Percentiles rank a stretch among this genome's conserved stretches.
phyloP scores from a whole-genome alignment of 2,113 vertebrate species.

The Cervus canadensis region DNA sequence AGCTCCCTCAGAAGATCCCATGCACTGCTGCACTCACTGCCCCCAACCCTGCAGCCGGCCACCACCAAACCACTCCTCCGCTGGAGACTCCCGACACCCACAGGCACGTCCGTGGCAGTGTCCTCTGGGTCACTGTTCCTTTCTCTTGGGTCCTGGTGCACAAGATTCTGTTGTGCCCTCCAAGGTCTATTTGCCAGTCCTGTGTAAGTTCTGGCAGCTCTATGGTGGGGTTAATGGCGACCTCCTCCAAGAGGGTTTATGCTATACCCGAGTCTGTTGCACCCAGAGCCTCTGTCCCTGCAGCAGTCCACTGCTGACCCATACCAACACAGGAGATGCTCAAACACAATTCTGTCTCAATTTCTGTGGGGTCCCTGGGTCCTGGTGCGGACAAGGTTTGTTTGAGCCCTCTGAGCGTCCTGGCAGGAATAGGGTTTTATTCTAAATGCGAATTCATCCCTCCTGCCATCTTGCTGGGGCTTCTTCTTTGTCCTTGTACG shows the following conservation, averaged over 20 bases:
- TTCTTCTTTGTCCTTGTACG: background rate
- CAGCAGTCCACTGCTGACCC: fast-evolving
- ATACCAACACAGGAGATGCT: background rate
- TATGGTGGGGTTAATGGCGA: fast-evolving
- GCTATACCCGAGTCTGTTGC: background rate
- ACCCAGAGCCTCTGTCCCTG: background rate
- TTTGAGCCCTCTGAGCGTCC: background rate
- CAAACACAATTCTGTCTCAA: background rate
- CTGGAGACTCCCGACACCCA: background rate
- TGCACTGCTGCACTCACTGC: background rate
- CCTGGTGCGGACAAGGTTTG: background rate
- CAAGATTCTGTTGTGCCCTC: background rate
- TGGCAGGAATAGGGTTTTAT: background rate
- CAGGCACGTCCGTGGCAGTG: background rate
- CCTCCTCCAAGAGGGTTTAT: background rate
- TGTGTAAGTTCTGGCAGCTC: background rate
- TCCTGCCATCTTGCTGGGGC: background rate
- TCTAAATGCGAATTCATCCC: background rate
- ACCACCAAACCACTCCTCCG: background rate
- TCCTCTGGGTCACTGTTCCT: background rate
- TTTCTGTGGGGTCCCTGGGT: background rate
- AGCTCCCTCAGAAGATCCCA: background rate
- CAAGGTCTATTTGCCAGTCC: background rate
- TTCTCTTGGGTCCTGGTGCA: background rate
- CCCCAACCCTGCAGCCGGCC: background rate